Conservation (phyloP, 64 coral and sea anemone species). For the Astreopora myriophthalma region DNA sequence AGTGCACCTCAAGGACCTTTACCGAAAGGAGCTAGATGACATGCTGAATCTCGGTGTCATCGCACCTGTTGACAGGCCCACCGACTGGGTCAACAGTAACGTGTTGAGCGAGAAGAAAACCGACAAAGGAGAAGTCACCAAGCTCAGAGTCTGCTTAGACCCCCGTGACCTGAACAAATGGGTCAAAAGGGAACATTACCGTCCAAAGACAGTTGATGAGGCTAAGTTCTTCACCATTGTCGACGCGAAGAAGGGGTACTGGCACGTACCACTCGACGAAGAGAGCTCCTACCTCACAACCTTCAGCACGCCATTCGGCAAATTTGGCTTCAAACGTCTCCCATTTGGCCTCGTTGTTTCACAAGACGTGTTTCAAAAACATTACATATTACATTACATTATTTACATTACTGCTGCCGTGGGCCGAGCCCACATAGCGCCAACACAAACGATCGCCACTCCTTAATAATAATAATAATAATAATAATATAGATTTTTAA, state of each 20-base stretch:
- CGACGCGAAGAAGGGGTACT: slow-evolving; percentile 61
- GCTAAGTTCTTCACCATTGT: slow-evolving; percentile 53
- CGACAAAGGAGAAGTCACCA: too few relatives aligned
- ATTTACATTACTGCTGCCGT: too few relatives aligned
- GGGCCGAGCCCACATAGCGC: too few relatives aligned
- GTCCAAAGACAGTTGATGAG: slow-evolving; percentile 38
- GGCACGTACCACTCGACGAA: slow-evolving; percentile 68
- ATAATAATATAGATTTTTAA: too few relatives aligned
- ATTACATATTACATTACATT: too few relatives aligned
- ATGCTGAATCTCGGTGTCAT: slow-evolving; percentile 67
- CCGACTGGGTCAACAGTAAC: slow-evolving; percentile 1
- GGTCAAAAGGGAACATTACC: slow-evolving; percentile 32
- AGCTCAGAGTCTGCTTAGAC: not conserved
- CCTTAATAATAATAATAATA: too few relatives aligned
- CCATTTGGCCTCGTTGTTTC: slow-evolving; percentile 60
- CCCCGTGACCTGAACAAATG: slow-evolving; percentile 19
- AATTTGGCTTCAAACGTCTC: slow-evolving; percentile 24
- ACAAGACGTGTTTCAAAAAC: slow-evolving; percentile 25
- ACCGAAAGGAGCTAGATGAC: slow-evolving; percentile 18
- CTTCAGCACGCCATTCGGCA: slow-evolving; percentile 16
- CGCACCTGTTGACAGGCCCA: slow-evolving; percentile 35
- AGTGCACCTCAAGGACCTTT: slow-evolving; percentile 13
- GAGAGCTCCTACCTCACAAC: slow-evolving; percentile 52
- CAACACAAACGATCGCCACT: too few relatives aligned
- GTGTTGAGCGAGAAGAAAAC: too few relatives aligned